Conservation (phyloP, 2,113 vertebrate species). For the Zonotrichia leucophrys region DNA sequence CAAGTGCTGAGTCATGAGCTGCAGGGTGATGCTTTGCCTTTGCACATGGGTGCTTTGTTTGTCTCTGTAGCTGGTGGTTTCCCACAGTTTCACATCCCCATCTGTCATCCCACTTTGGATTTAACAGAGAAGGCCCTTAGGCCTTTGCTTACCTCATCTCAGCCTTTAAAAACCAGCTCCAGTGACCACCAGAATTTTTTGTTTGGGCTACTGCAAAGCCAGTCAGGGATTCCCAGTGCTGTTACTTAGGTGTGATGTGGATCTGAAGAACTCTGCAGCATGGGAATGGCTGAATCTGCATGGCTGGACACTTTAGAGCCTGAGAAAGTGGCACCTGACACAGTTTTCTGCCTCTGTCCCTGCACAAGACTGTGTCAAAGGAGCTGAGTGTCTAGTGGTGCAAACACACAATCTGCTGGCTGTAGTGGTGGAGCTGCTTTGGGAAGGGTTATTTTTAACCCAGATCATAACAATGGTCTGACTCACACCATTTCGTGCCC, state of each 20-base stretch:
- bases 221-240: neutral
- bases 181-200: neutral
- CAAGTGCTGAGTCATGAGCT: neutral
- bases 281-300: neutral
- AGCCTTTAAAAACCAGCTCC: neutral
- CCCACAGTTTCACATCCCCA: neutral
- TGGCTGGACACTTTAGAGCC: neutral
- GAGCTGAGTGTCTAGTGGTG: neutral
- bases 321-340: neutral
- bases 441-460: constrained; percentile 40
- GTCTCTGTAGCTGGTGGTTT: neutral
- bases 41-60: neutral
- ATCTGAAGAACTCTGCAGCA: neutral
- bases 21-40: neutral
- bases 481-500: neutral
- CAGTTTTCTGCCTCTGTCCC: neutral
- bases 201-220: neutral
- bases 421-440: neutral
- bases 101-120: neutral
- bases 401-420: neutral
- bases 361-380: neutral
- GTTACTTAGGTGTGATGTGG: neutral
- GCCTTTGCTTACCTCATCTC: neutral
- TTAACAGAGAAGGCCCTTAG: neutral
- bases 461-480: neutral